These are phyloP conservation scores for Cricetomys ansorgei DNA, from an alignment of 2,113 vertebrate genomes.

Conservation along the genomic window DNA sequence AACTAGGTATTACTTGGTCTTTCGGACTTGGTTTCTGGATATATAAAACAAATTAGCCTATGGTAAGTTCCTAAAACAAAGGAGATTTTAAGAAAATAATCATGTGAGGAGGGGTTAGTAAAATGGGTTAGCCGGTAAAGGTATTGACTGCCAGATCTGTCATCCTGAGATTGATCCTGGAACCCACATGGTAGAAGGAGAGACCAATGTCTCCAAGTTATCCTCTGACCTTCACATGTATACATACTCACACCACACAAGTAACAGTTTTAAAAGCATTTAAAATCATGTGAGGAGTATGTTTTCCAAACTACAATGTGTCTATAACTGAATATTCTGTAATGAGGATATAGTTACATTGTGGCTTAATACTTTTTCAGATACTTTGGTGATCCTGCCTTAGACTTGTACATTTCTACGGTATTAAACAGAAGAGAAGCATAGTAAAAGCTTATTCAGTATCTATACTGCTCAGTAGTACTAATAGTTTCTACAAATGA, in stretches of 20 bases:
- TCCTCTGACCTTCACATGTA: not conserved
- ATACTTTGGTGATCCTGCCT: not conserved
- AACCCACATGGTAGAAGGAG: not conserved
- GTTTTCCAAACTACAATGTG: not conserved
- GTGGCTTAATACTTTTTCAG: constrained; percentile 33
- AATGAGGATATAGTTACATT: constrained; percentile 5
- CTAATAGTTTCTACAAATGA: not conserved
- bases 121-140: not conserved
- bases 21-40: not conserved
- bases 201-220: not conserved
- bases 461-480: constrained; percentile 24
- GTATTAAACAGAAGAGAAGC: constrained; percentile 28
- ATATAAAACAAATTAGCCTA: constrained; percentile 28
- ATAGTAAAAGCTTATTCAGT: not conserved
- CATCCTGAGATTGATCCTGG: not conserved
- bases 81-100: not conserved
- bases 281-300: not conserved
- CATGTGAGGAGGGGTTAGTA: not conserved
- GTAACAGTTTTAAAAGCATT: not conserved
- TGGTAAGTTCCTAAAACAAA: not conserved
- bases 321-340: not conserved
- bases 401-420: not conserved
- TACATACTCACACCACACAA: not conserved
- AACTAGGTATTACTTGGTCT: not conserved
- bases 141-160: not conserved